Percentiles rank a stretch among this genome's conserved stretches.
Conservation (phyloP, 2,797 vertebrate genomes). For the Phoeniculus purpureus region DNA sequence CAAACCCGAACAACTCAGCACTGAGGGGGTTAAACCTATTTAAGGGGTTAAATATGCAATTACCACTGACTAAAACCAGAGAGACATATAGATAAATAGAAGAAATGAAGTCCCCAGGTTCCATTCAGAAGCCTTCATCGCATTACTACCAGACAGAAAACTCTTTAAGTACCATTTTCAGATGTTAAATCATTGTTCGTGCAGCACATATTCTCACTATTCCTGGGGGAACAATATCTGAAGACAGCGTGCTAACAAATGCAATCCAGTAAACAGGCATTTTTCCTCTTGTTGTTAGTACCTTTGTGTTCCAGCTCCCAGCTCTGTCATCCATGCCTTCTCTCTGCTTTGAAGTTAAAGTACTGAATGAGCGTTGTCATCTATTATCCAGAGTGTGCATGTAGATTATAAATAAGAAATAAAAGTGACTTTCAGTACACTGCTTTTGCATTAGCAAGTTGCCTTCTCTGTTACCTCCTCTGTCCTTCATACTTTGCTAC, state of each 20-base stretch:
- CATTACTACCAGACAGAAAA: slow-evolving; percentile 82
- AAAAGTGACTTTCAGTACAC: slow-evolving; percentile 86
- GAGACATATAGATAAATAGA: slow-evolving; percentile 84
- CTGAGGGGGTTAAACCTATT: slow-evolving; percentile 76
- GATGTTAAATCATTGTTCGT: slow-evolving; percentile 80
- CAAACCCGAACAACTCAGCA: not conserved
- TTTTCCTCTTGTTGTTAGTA: slow-evolving; percentile 82
- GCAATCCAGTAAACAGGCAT: slow-evolving; percentile 84
- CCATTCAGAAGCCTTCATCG: slow-evolving; percentile 80
- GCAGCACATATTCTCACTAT: slow-evolving; percentile 76
- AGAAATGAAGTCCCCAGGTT: slow-evolving; percentile 81
- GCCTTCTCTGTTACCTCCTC: slow-evolving; percentile 72
- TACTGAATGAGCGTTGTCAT: slow-evolving; percentile 84
- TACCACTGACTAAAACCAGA: slow-evolving; percentile 79
- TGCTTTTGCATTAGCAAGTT: slow-evolving; percentile 87
- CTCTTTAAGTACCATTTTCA: slow-evolving; percentile 83
- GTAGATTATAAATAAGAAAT: slow-evolving; percentile 94
- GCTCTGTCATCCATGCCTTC: slow-evolving; percentile 81
- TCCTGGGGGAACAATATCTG: slow-evolving; percentile 84
- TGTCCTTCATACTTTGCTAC: slow-evolving; percentile 73
- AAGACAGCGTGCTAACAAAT: slow-evolving; percentile 85
- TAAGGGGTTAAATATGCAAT: slow-evolving; percentile 83
- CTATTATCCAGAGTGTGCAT: slow-evolving; percentile 82
- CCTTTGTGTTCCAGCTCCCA: slow-evolving; percentile 76
- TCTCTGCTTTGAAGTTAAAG: slow-evolving; percentile 81